Base-by-base conservation (phyloP, 1,140 invertebrate genomes). In the Anthonomus grandis region DNA sequence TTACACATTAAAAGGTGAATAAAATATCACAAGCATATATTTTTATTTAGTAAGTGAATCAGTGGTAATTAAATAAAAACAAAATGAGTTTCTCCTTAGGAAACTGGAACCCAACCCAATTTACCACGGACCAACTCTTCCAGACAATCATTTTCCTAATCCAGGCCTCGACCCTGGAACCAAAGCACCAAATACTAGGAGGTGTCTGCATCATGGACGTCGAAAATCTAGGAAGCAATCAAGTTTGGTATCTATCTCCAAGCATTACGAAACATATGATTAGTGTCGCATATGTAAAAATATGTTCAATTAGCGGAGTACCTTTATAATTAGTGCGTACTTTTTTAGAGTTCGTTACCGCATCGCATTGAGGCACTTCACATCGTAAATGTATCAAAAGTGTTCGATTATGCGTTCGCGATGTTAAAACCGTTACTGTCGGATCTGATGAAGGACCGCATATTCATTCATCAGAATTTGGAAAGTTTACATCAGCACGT, bases 131-230 rank as follows among this genome's bases (percentile, higher is more conserved):
- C 19, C 86, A 90, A 63, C 70, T 91, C 6, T 87, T 90, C 61
- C 86, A 86, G 66, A 84, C 83, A 0, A 85, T 85, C 0, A 78
- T 90, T 21, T 74, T 86, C 21, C 75, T 87, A 12, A 69, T 90
- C 8, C 87, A 91, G 65, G 67, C 89, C 1, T 87, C 87, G 0
- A 75, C 87, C 19, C 58, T 90, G 42, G 89, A 91, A 65, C 86
- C 83, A 1, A 77, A 79, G 9, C 81, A 82, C 0, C 88, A 90
- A 70, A 83, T 90, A n/a, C 70, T 88, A 3, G 88, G 88, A 0
- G 88, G 86, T 1, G 77, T 87, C 4, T 86, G 82, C 4, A 79
- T 91, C 21, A 88, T 90, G 47, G 88, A 91, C 69, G 69, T 90
- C 4, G 79, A 82, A 55, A 81, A 83, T 38, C 78, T 91, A 27